Conservation (phyloP, 1,140 invertebrate genomes). For the Ridgeia piscesae region DNA sequence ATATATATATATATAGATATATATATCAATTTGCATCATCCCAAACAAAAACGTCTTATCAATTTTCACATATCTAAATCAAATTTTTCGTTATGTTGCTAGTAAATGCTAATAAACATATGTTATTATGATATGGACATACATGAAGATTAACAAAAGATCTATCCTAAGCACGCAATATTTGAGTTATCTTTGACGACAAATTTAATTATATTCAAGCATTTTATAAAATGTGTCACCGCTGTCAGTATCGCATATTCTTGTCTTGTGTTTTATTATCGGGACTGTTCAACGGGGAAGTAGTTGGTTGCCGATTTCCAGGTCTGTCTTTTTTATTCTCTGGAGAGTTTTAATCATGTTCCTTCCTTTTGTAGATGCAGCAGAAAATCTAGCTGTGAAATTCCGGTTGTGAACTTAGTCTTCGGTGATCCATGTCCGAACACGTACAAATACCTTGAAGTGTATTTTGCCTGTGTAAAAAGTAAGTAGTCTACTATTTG, state of each 20-base stretch:
- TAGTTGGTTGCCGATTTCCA: not conserved
- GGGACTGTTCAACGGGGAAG: not conserved
- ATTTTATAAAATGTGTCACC: no score
- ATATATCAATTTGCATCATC: not conserved
- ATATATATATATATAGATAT: no score
- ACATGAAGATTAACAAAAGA: no score
- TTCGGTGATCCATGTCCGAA: conserved; percentile 16
- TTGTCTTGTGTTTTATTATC: not conserved
- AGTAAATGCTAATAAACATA: no score
- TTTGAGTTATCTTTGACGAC: no score
- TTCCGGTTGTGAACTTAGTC: not conserved
- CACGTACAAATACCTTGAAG: conserved; percentile 21
- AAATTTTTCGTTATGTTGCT: not conserved
- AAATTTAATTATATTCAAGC: no score
- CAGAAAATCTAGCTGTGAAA: conserved; percentile 3
- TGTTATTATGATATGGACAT: no score
- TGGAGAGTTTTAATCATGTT: not conserved
- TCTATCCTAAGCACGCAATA: no score
- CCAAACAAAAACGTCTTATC: not conserved
- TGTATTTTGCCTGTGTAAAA: conserved; percentile 10
- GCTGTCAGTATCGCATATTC: no score
- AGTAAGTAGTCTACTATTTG: not conserved
- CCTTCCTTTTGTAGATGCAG: conserved; percentile 3
- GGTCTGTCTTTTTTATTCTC: not conserved
- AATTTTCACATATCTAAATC: not conserved